Conservation (phyloP, 2,797 vertebrate genomes). For the Nannoperca obscura region DNA sequence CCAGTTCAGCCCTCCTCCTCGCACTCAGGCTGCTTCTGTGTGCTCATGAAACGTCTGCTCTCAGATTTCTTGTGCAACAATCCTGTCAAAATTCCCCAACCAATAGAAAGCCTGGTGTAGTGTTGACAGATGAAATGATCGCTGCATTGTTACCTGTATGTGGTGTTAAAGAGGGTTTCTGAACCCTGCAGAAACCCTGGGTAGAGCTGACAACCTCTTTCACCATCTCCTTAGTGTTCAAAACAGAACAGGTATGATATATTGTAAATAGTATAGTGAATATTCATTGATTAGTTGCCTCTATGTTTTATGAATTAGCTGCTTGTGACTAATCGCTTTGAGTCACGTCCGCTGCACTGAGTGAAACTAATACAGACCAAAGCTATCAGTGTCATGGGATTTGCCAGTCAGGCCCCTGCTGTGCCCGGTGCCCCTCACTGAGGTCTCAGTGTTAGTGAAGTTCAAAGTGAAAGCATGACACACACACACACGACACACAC, state of each 20-base stretch:
- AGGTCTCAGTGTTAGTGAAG: slow-evolving; percentile 52
- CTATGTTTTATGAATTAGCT: slow-evolving; percentile 42
- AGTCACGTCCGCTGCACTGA: slow-evolving; percentile 35
- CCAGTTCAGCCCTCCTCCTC: no score
- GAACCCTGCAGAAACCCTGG: not conserved
- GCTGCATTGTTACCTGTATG: not conserved
- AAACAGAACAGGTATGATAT: not conserved
- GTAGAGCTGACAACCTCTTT: not conserved
- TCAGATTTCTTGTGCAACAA: no score
- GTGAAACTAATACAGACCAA: slow-evolving; percentile 55
- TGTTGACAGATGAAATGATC: no score
- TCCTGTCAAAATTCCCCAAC: no score
- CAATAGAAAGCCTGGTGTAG: no score
- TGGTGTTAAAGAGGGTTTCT: not conserved
- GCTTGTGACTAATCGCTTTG: slow-evolving; percentile 41
- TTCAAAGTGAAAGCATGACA: slow-evolving; percentile 65
- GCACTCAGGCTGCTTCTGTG: no score
- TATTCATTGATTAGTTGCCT: slow-evolving; percentile 27
- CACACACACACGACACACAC: slow-evolving; percentile 33
- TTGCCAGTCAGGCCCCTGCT: slow-evolving; percentile 51
- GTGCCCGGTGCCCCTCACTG: slow-evolving; percentile 39
- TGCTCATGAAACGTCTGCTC: no score
- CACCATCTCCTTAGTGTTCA: not conserved
- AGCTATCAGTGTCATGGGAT: slow-evolving; percentile 55
- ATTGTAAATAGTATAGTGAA: not conserved